Conservation (phyloP, 2,797 vertebrate genomes). For the Muscicapa comitata region DNA sequence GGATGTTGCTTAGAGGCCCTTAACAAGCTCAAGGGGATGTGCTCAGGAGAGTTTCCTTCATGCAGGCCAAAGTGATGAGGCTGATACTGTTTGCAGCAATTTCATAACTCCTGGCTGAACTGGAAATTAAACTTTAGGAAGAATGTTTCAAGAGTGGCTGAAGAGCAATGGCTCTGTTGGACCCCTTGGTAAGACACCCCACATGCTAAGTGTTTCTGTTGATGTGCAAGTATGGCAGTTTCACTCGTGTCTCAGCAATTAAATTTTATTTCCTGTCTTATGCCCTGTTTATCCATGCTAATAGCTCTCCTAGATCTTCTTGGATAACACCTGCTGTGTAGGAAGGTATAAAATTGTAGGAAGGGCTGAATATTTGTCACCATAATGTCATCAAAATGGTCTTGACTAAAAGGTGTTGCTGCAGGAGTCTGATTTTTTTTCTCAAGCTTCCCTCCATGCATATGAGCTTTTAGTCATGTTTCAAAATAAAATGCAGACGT, state of each 20-base stretch:
- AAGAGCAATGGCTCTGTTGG: not conserved
- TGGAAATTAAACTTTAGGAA: not conserved
- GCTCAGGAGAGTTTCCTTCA: not conserved
- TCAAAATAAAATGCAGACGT: not conserved
- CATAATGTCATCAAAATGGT: not conserved
- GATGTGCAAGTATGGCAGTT: not conserved
- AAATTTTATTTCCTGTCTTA: slow-evolving; percentile 22
- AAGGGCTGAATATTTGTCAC: slow-evolving; percentile 32
- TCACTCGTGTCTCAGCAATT: not conserved
- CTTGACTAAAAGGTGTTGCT: not conserved
- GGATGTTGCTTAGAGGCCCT: not conserved
- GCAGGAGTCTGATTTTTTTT: not conserved
- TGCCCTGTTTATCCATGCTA: not conserved
- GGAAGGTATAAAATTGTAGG: slow-evolving; percentile 30
- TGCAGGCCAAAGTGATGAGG: not conserved
- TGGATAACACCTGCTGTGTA: slow-evolving; percentile 12
- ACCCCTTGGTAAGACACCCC: not conserved
- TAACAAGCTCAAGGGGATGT: not conserved
- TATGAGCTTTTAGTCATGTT: not conserved
- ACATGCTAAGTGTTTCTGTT: not conserved
- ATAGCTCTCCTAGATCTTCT: slow-evolving; percentile 2
- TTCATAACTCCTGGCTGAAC: not conserved
- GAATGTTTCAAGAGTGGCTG: not conserved
- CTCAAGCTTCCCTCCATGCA: not conserved
- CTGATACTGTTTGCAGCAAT: not conserved